A percentile compares a stretch with the other conserved stretches of the same genome.
Evolutionary conservation across 2,113 vertebrate species (phyloP).

Genomic region (Thoracochromis brauschi): DNA sequence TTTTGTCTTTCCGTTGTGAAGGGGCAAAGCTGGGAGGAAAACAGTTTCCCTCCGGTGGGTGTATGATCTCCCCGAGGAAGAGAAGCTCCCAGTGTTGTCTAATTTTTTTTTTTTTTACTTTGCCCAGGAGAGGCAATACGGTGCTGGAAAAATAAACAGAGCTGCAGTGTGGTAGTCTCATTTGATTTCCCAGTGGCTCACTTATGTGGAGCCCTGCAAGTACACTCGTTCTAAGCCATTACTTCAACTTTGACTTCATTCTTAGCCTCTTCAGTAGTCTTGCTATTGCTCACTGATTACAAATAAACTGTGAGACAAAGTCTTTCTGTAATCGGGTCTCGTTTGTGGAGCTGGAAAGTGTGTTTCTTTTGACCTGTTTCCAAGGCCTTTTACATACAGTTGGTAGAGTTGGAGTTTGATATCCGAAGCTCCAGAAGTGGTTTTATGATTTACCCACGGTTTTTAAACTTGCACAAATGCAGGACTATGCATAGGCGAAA

Average conservation of each 20-base stretch:
- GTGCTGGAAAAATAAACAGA: constrained; percentile 50
- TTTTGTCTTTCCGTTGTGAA: background rate
- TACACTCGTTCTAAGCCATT: background rate
- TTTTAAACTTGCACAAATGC: background rate
- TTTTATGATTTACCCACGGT: background rate
- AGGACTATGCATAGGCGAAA: background rate
- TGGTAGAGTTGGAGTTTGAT: background rate
- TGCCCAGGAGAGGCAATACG: constrained; percentile 3
- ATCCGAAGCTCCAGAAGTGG: background rate
- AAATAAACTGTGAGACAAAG: background rate
- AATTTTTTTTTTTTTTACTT: background rate
- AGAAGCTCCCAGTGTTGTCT: constrained; percentile 6
- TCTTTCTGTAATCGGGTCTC: background rate
- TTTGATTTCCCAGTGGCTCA: constrained; percentile 14
- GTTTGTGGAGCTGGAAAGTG: background rate
- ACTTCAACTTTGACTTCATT: background rate
- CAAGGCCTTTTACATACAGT: background rate
- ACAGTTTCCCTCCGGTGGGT: background rate
- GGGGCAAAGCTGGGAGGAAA: background rate
- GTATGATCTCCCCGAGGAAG: background rate
- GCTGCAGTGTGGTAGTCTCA: background rate
- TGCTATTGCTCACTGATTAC: background rate
- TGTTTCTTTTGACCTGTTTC: background rate
- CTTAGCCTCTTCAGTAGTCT: background rate
- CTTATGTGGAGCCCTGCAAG: background rate